These are phyloP conservation scores for Hypothenemus hampei DNA, from an alignment of 1,140 invertebrate species.

Conservation along the genomic window DNA sequence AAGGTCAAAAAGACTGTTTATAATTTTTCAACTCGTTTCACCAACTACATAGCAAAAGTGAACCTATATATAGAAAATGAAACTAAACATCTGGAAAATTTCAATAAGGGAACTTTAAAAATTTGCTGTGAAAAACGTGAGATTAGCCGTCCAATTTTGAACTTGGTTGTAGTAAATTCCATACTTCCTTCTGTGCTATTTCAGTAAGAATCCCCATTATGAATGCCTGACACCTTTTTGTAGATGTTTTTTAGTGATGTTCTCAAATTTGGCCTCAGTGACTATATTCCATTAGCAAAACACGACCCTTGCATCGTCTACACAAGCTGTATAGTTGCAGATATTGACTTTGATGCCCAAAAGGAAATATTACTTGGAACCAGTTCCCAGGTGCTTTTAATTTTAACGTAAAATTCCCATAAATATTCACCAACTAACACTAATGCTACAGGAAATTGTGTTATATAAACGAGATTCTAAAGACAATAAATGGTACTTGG, in stretches of 20 bases:
- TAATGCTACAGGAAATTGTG: constrained; percentile 52
- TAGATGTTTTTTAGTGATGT: constrained; percentile 53
- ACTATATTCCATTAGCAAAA: constrained; percentile 49
- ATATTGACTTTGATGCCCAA: constrained; percentile 68
- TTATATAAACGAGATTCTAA: constrained; percentile 51
- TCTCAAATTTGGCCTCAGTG: constrained; percentile 52
- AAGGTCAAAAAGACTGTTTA: constrained; percentile 48
- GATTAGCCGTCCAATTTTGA: constrained; percentile 36
- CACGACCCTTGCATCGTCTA: constrained; percentile 56
- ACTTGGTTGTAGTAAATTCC: constrained; percentile 58
- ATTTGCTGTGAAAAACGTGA: not conserved
- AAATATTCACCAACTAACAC: not conserved
- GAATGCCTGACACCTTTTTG: not conserved
- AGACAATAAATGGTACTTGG: constrained; percentile 47
- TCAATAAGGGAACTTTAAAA: not conserved
- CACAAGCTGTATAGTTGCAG: constrained; percentile 57
- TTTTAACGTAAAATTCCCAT: too few species aligned
- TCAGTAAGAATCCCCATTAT: constrained; percentile 46
- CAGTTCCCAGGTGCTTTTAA: constrained; percentile 52
- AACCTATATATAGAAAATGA: constrained; percentile 49
- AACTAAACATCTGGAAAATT: constrained; percentile 27
- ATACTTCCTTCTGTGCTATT: constrained; percentile 57
- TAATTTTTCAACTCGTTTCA: constrained; percentile 53
- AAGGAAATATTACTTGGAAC: constrained; percentile 70
- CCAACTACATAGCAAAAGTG: constrained; percentile 56